Percentiles rank a stretch among this genome's conserved stretches.
Conservation (phyloP, 2,888 invertebrate genomes). For the Sminthurinus aureus region DNA sequence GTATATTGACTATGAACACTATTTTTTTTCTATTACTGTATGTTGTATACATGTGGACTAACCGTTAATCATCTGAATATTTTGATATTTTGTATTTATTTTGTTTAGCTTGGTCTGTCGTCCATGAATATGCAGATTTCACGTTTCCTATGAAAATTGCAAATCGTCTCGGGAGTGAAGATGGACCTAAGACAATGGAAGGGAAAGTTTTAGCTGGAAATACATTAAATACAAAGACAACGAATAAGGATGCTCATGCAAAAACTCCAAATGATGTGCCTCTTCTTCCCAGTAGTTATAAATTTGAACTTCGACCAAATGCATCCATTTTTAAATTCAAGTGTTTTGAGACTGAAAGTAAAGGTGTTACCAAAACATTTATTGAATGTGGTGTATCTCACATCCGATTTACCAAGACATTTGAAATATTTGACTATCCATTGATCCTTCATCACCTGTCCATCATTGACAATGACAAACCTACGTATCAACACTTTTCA, state of each 20-base stretch:
- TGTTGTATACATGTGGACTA: too few relatives aligned
- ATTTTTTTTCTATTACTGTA: too few relatives aligned
- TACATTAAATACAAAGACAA: background rate
- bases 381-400: background rate
- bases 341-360: background rate
- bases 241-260: background rate
- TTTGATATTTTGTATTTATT: too few relatives aligned
- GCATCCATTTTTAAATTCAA: slow-evolving; percentile 3
- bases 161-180: background rate
- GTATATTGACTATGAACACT: too few relatives aligned
- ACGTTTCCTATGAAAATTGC: slow-evolving; percentile 4
- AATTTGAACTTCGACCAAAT: background rate
- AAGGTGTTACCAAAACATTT: background rate
- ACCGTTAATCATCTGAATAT: too few relatives aligned
- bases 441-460: slow-evolving; percentile 7
- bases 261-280: background rate
- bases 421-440: background rate
- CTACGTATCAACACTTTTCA: background rate
- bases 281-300: background rate
- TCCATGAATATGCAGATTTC: slow-evolving; percentile 15
- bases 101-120: slow-evolving; percentile 4
- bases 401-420: background rate
- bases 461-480: background rate
- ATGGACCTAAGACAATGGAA: background rate
- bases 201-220: background rate